Evolutionary conservation across 2,797 vertebrate genomes (phyloP), one percentile per base, ranked within the genome.

Genomic region (Dendrocincla tyrannina): DNA sequence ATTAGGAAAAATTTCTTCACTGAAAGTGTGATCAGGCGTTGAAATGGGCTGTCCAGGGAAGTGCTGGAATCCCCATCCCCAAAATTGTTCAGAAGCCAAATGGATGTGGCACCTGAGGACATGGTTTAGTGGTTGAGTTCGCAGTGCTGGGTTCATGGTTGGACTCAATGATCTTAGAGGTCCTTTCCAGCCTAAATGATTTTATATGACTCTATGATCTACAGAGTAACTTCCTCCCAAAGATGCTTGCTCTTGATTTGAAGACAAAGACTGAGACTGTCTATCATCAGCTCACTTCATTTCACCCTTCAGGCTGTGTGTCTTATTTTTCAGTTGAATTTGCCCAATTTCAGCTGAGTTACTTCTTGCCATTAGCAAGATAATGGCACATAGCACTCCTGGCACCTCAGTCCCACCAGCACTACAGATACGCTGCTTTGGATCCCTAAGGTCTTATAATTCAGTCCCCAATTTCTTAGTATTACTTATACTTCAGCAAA

Each of bases 321-420:
- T 28, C 62, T n/a, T 70, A 15, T 33, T 67, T 52, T 64, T 52
- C 60, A 49, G 13, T 28, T 42, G n/a, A 77, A 47, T 25, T 55
- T 73, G 32, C 17, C 37, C 3, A 0, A 8, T 75, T 60, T 74
- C 41, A 17, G 6, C 25, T 20, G 5, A 69, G 17, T 50, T 69
- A 62, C 42, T 66, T 15, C 2, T 53, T 62, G 37, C 18, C 33
- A 13, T 30, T 41, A 63, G 13, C 1, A 5, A 52, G 27, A 41
- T 33, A 41, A 19, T 15, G 19, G 9, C 25, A 17, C 1, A 11
- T 14, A 62, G 23, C 28, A 11, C 14, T 67, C 32, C 27, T 5
- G 0, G 37, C 7, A 2, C 19, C n/a, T 35, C 47, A 41, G 52
- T 28, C 53, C 49, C 0, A 0, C 33, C 53, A 78, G 24, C 8